Percentiles rank a stretch among this genome's conserved stretches.
phyloP scores from a whole-genome alignment of 2,113 vertebrate species.

The Pluvianellus socialis region DNA sequence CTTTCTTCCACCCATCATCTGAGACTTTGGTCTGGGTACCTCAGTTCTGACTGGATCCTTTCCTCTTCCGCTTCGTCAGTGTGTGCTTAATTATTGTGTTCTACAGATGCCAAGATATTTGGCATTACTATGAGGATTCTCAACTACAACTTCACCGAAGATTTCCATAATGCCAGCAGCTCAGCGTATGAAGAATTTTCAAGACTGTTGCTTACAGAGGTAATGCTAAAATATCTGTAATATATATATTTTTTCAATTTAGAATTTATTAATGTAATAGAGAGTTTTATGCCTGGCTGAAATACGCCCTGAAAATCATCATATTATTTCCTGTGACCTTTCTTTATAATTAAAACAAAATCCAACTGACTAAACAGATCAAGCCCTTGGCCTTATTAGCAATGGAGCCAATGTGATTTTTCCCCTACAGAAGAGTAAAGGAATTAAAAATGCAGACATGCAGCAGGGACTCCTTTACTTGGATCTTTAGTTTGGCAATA shows the following conservation, averaged over 20 bases:
- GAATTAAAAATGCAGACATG: not conserved
- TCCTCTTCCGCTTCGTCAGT: not conserved
- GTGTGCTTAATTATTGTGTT: not conserved
- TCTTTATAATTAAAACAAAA: constrained; percentile 11
- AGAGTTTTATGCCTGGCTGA: not conserved
- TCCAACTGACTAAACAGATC: not conserved
- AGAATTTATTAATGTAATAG: not conserved
- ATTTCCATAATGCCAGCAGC: constrained; percentile 41
- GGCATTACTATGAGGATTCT: constrained; percentile 52
- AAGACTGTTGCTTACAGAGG: constrained; percentile 64
- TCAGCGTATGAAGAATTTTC: constrained; percentile 57
- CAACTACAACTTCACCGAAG: constrained; percentile 58
- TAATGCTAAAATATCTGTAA: not conserved
- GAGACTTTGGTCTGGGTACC: not conserved
- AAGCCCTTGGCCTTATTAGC: not conserved
- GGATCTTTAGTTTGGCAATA: constrained; percentile 11
- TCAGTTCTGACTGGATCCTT: not conserved
- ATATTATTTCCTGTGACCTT: not conserved
- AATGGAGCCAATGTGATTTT: not conserved
- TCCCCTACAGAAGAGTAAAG: not conserved
- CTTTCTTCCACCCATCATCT: not conserved
- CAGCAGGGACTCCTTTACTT: not conserved
- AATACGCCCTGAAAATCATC: not conserved
- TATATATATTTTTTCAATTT: not conserved
- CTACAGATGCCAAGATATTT: constrained; percentile 68